Conservation (phyloP, 35 echinoderm and acorn worm species). For the Lytechinus pictus region DNA sequence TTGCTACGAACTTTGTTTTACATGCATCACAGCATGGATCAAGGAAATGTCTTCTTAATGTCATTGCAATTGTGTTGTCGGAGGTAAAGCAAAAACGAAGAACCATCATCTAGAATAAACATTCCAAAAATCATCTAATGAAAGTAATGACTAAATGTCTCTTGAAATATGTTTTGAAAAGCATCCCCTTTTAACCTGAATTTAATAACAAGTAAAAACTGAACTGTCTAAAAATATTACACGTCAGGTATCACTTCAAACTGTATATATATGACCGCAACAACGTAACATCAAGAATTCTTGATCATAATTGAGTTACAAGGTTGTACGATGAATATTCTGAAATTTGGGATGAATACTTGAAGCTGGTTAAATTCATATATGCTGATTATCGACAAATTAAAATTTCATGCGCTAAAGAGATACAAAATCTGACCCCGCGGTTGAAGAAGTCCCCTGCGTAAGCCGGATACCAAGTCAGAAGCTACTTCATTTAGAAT, state of each 20-base stretch:
- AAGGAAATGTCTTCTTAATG: background rate
- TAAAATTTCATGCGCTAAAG: background rate
- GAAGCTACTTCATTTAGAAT: slow-evolving; percentile 22
- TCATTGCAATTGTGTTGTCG: background rate
- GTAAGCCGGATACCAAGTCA: background rate
- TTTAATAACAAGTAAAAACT: background rate
- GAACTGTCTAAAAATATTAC: background rate
- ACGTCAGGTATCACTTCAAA: background rate
- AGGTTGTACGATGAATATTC: background rate
- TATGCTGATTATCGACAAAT: background rate
- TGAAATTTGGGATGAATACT: background rate
- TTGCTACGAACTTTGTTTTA: no score
- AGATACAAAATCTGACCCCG: slow-evolving; percentile 21
- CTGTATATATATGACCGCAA: background rate
- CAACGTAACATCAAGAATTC: background rate
- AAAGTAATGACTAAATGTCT: background rate
- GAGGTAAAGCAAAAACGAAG: background rate
- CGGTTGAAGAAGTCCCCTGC: background rate
- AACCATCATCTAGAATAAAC: background rate
- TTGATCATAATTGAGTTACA: background rate
- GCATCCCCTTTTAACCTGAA: background rate
- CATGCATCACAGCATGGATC: no score
- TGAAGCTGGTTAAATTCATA: background rate
- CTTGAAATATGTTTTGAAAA: background rate
- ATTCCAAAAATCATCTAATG: background rate